phyloP scores from a whole-genome alignment of 64 coral and sea anemone genomes.

The Pocillopora damicornis region DNA sequence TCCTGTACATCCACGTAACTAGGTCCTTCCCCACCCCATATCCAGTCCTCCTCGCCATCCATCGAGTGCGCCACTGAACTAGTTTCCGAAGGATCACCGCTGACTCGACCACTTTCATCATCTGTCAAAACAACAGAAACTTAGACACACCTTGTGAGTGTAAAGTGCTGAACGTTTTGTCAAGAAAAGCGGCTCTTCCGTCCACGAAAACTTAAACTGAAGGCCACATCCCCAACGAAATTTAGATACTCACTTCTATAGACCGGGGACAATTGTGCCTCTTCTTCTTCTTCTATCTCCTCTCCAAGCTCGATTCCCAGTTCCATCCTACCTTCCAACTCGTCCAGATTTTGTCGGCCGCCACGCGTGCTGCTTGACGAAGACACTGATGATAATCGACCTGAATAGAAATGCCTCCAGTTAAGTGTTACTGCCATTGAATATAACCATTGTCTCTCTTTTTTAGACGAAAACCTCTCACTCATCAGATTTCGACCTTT shows the following conservation, averaged over 20 bases:
- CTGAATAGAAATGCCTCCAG: constrained; percentile 12
- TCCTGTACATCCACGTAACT: constrained; percentile 74
- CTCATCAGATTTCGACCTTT: too few relatives aligned
- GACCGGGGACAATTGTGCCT: constrained; percentile 62
- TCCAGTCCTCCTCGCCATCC: constrained; percentile 79
- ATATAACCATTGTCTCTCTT: too few relatives aligned
- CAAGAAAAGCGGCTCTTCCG: too few relatives aligned
- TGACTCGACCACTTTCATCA: constrained; percentile 62
- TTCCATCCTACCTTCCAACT: constrained; percentile 54
- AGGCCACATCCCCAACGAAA: neutral
- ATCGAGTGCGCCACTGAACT: constrained; percentile 81
- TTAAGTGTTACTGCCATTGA: neutral
- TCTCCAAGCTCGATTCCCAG: constrained; percentile 44
- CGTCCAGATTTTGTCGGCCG: constrained; percentile 59
- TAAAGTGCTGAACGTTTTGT: too few relatives aligned
- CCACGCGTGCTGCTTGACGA: constrained; percentile 46
- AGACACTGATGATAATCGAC: constrained; percentile 63
- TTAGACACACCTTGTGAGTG: too few relatives aligned
- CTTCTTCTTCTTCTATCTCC: constrained; percentile 67
- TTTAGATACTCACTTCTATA: constrained; percentile 5
- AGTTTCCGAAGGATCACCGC: constrained; percentile 77
- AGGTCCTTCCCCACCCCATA: constrained; percentile 76
- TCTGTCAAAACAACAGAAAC: constrained; percentile 17
- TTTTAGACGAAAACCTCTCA: too few relatives aligned
- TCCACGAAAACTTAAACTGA: neutral